Base-by-base conservation (phyloP, 2,113 vertebrate genomes). In the Rhinoptilus africanus region DNA sequence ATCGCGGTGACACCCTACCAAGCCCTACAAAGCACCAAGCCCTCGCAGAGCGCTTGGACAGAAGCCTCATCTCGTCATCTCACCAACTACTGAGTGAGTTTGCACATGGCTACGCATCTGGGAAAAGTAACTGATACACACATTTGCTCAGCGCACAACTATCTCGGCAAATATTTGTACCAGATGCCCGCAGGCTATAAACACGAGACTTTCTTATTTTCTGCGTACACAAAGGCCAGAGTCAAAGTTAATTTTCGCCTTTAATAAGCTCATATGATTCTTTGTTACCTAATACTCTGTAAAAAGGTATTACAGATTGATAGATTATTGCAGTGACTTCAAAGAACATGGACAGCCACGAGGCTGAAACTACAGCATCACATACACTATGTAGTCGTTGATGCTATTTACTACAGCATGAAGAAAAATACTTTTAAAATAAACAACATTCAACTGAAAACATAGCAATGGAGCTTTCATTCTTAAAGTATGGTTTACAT, bases 201-300 rank as follows among this genome's bases (percentile, higher is more conserved):
- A 5, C 48, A 34, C 16, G 10, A 92, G 32, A 64, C 39, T 88
- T 78, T 67, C 53, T 93, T 85, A 59, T 48, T 84, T 67, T 50
- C 85, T 59, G 4, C 6, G 37, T 57, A 96, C 37, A 85, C 59
- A 91, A 89, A 59, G 47, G 66, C 39, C 60, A 92, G 75, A 96
- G 76, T 60, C 93, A 94, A 91, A 88, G 64, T 88, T 86, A 83
- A 94, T 97, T 95, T 93, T 95, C 80, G 94, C 48, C 85, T 97
- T 98, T 97, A 98, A 97, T 97, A 93, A 96, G 94, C 90, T 89
- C 88, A 95, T 94, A 95, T 94, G 95, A 60, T 81, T 94, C 63
- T 90, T 82, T 60, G 68, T 94, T 98, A 96, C 92, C 97, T 95
- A 96, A 90, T 85, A 85, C 96, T 97, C 96, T 96, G 97, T 92